Evolutionary conservation across 1,140 invertebrate genomes (phyloP).

Genomic region (Heterodera schachtii): DNA sequence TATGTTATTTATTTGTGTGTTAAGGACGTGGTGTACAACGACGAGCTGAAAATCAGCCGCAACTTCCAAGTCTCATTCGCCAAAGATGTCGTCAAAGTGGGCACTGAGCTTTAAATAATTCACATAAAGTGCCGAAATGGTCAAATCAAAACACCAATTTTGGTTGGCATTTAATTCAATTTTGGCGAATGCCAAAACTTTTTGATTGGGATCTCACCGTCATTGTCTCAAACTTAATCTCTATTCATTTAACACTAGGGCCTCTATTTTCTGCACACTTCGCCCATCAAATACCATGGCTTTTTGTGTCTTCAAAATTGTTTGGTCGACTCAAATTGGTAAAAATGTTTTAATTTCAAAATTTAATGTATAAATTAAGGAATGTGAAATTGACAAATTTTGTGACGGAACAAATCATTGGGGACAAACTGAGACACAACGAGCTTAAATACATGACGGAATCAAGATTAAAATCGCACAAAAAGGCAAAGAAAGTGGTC

Average conservation of each 20-base stretch:
- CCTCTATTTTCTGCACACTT: slow-evolving; percentile 58
- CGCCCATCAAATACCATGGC: slow-evolving; percentile 56
- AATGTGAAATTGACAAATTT: slow-evolving; percentile 65
- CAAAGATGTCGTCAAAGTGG: slow-evolving; percentile 64
- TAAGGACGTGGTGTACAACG: slow-evolving; percentile 65
- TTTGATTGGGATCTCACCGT: too few species aligned
- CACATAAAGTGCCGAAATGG: too few species aligned
- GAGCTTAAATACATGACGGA: slow-evolving; percentile 55
- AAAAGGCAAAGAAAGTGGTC: slow-evolving; percentile 34
- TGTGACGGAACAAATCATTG: slow-evolving; percentile 55
- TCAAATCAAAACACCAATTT: too few species aligned
- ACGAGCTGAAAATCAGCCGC: slow-evolving; percentile 60
- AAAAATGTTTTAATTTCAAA: neutral
- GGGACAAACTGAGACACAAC: slow-evolving; percentile 60
- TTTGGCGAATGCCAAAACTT: neutral
- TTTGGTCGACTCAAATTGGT: slow-evolving; percentile 64
- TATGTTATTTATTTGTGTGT: slow-evolving; percentile 5
- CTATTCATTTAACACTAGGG: slow-evolving; percentile 40
- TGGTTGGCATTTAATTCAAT: neutral
- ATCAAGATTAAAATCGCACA: slow-evolving; percentile 44
- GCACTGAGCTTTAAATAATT: too few species aligned
- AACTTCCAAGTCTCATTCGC: slow-evolving; percentile 66
- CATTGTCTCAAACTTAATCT: too few species aligned
- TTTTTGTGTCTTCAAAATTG: slow-evolving; percentile 64
- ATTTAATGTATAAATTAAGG: slow-evolving; percentile 11